Conservation (phyloP, 1,140 invertebrate species). For the Ceratosolen solmsi region DNA sequence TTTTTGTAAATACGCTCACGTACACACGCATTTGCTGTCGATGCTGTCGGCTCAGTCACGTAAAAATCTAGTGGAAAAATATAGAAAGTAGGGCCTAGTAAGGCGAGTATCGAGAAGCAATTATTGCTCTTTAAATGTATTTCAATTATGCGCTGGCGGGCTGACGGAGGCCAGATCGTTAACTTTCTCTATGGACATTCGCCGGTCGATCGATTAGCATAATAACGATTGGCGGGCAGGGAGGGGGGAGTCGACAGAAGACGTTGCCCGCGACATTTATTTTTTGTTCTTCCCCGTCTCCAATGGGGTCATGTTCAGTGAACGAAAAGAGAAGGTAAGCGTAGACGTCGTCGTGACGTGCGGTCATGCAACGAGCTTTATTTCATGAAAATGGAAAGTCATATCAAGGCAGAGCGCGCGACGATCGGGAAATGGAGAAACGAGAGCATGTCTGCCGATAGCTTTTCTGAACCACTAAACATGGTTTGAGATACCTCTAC, state of each 20-base stretch:
- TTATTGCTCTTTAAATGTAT: conserved; percentile 48
- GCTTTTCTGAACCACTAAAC: background rate
- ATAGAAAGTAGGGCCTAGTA: background rate
- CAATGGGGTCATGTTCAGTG: background rate
- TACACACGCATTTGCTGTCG: background rate
- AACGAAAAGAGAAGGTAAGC: background rate
- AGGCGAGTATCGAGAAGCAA: conserved; percentile 11
- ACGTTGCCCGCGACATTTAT: conserved; percentile 34
- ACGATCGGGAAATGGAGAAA: background rate
- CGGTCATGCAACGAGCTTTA: conserved; percentile 16
- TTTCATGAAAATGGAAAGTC: conserved; percentile 37
- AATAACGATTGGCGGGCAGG: conserved; percentile 32
- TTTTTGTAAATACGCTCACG: background rate
- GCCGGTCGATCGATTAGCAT: conserved; percentile 50
- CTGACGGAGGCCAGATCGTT: conserved; percentile 6
- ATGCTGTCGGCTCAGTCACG: background rate
- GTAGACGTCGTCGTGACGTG: conserved; percentile 1
- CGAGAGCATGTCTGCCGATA: background rate
- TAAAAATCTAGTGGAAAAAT: background rate
- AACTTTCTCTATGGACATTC: conserved; percentile 49
- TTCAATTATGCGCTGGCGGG: conserved; percentile 34
- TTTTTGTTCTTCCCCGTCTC: background rate
- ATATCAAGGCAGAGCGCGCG: background rate
- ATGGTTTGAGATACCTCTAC: background rate
- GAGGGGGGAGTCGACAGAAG: background rate